Conservation (phyloP, 2,888 invertebrate species). For the Chymomyza fuscimana region DNA sequence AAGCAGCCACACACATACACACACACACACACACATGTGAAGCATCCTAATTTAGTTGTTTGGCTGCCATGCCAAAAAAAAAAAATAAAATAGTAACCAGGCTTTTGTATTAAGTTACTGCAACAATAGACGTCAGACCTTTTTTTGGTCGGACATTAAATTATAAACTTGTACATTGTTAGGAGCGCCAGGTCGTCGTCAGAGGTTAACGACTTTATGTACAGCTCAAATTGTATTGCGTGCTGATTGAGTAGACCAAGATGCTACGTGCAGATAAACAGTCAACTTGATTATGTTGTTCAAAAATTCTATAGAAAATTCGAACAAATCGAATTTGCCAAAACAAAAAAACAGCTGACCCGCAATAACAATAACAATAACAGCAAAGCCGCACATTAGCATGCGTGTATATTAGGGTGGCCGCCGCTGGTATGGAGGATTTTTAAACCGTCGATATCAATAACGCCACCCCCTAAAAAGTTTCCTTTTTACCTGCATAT, state of each 20-base stretch:
- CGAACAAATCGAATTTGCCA: not conserved
- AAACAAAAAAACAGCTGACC: not conserved
- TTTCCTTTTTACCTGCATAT: no score
- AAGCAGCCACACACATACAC: not conserved
- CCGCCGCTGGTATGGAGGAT: no score
- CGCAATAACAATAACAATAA: not conserved
- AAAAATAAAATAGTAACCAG: not conserved
- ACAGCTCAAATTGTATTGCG: slow-evolving; percentile 53
- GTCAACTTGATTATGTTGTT: slow-evolving; percentile 44
- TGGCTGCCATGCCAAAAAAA: not conserved
- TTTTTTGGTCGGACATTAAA: not conserved
- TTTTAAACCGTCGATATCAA: no score
- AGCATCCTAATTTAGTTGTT: not conserved
- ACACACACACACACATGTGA: not conserved
- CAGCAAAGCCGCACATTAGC: not conserved
- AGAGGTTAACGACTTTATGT: slow-evolving; percentile 62
- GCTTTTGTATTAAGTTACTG: slow-evolving; percentile 7
- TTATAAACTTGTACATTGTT: slow-evolving; percentile 1
- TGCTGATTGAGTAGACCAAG: slow-evolving; percentile 28
- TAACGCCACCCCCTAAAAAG: no score
- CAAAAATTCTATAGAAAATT: slow-evolving; percentile 28
- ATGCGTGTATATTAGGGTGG: not conserved
- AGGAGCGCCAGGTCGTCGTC: not conserved
- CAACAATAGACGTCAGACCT: not conserved
- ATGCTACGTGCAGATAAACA: not conserved